Base-by-base conservation (phyloP, 1,140 invertebrate genomes). In the Sycophila sp. region DNA sequence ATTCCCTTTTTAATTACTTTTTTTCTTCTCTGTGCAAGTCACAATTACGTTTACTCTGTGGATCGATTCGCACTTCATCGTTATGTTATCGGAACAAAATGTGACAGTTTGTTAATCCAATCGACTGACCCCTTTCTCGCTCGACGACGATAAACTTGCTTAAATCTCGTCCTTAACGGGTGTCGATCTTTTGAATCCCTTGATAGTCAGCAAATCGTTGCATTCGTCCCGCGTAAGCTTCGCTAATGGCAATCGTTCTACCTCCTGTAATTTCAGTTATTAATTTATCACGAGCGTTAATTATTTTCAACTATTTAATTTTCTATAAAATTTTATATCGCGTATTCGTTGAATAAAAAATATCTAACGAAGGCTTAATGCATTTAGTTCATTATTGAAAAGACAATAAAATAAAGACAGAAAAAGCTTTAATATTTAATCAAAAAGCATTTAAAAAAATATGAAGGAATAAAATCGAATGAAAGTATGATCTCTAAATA, bases 141-240 rank as follows among this genome's bases (percentile, higher is more conserved):
- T n/a, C n/a, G n/a, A n/a, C n/a, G n/a, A n/a, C n/a, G n/a, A n/a
- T n/a, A n/a, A n/a, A n/a, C n/a, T n/a, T n/a, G n/a, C n/a, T 81
- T 80, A 83, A 56, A 85, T 81, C 71, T 86, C 83, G 69, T 86
- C 82, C 49, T 83, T 84, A 0, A 74, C 6, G 59, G 32, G 30
- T 26, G 56, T 1, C 32, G 81, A 86, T 62, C 81, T 83, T 60
- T 83, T 87, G 69, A 94, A 94, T 7, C 92, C 91, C 77, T 88
- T 89, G 8, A 83, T 84, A 42, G 87, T 49, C 10, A 94, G 73
- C 4, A 93, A 78, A 17, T 92, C 84, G 80, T 93, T 93, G 76
- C 92, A 93, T 76, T 92, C 88, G n/a, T 90, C 75, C 15, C 92
- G 86, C 30, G 82, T 89, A 8, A 92, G 82, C 11, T 87, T 81